These are phyloP conservation scores for Mesoclemmys tuberculata DNA, from an alignment of 2,113 vertebrate species.

Conservation along the genomic window DNA sequence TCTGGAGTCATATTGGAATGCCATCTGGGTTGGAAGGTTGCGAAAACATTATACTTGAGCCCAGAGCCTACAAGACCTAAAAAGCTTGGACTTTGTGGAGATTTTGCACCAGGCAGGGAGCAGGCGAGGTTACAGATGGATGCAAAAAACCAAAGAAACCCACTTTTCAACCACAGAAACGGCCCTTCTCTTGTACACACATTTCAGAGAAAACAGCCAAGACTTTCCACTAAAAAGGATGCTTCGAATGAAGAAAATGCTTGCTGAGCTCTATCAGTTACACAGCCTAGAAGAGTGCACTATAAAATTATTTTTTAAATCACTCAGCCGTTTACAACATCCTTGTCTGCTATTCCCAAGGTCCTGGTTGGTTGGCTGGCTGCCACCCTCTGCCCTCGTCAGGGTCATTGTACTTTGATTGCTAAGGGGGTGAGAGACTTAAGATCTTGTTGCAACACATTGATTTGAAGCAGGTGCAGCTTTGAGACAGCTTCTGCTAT, in stretches of 20 bases:
- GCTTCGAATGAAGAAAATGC: neutral
- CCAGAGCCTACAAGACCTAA: neutral
- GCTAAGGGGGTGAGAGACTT: neutral
- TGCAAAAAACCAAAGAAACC: neutral
- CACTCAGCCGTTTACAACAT: neutral
- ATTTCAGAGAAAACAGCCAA: neutral
- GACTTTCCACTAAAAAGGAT: neutral
- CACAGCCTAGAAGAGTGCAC: neutral
- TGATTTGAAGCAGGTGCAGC: slow-evolving; percentile 59
- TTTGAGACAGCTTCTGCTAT: slow-evolving; percentile 53
- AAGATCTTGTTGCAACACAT: slow-evolving; percentile 37
- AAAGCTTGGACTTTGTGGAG: neutral
- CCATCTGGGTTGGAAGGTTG: neutral
- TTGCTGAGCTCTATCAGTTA: neutral
- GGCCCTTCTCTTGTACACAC: neutral
- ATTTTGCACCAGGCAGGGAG: neutral
- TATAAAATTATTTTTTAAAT: slow-evolving; percentile 2
- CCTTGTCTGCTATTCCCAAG: neutral
- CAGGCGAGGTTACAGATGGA: neutral
- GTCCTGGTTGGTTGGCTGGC: slow-evolving; percentile 28
- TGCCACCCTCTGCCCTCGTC: neutral
- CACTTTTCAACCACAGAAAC: neutral
- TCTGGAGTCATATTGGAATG: neutral
- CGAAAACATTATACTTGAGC: neutral
- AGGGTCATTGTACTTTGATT: neutral